phyloP scores from a whole-genome alignment of 2,113 vertebrate genomes.

The Eptesicus fuscus region DNA sequence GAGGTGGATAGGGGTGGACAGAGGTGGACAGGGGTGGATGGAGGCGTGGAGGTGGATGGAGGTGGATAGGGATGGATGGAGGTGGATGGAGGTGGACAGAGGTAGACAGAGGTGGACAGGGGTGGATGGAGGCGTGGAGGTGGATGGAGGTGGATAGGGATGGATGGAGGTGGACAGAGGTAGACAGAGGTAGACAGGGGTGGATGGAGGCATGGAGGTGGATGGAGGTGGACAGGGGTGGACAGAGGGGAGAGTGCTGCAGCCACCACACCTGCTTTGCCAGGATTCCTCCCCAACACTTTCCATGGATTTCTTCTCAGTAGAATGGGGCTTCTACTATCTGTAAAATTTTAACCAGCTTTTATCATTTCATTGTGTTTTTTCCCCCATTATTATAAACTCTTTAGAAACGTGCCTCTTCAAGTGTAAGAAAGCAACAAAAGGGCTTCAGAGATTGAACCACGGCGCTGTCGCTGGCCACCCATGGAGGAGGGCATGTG shows the following conservation, averaged over 20 bases:
- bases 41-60: too few species aligned
- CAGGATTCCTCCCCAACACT: rapidly evolving
- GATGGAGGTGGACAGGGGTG: not conserved
- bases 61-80: too few species aligned
- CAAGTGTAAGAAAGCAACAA: not conserved
- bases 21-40: too few species aligned
- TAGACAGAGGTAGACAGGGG: too few species aligned
- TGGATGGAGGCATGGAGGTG: not conserved
- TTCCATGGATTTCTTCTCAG: rapidly evolving
- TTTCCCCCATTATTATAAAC: not conserved
- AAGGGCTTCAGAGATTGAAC: not conserved
- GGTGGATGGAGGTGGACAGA: too few species aligned
- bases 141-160: too few species aligned
- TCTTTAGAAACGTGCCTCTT: not conserved
- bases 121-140: too few species aligned
- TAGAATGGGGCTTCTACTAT: rapidly evolving
- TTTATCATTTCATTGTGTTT: not conserved
- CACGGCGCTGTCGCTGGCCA: not conserved
- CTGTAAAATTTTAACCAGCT: too few species aligned
- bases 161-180: too few species aligned
- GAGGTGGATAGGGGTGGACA: too few species aligned
- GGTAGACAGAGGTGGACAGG: too few species aligned
- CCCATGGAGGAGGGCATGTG: not conserved
- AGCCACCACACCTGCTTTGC: not conserved
- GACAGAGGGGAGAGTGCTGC: not conserved